A percentile compares a stretch with the other conserved stretches of the same genome.
Conservation (phyloP, 2,888 invertebrate species). For the Cancer borealis region DNA sequence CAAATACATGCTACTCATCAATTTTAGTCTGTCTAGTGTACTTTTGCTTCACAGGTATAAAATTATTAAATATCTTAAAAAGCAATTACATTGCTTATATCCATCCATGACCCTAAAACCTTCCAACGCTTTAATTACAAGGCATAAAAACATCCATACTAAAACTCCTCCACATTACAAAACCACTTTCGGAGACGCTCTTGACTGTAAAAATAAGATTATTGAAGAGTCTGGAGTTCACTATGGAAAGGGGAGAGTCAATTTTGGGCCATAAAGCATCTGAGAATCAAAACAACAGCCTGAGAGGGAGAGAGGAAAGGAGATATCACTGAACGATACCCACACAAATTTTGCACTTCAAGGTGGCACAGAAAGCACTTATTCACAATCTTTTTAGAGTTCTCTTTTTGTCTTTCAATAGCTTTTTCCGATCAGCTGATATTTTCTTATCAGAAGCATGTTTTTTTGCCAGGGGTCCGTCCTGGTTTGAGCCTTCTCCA, state of each 20-base stretch:
- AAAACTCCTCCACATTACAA: slow-evolving; percentile 13
- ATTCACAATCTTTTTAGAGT: slow-evolving; percentile 76
- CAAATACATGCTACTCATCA: slow-evolving; percentile 36
- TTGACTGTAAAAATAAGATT: slow-evolving; percentile 49
- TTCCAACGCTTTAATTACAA: background rate
- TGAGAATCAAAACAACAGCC: slow-evolving; percentile 48
- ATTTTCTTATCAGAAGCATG: slow-evolving; percentile 90
- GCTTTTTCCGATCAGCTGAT: slow-evolving; percentile 81
- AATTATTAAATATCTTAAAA: slow-evolving; percentile 28
- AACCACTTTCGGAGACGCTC: slow-evolving; percentile 14
- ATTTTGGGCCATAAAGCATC: slow-evolving; percentile 1
- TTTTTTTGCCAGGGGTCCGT: slow-evolving; percentile 90
- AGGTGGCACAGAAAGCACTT: slow-evolving; percentile 59
- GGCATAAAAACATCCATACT: slow-evolving; percentile 46
- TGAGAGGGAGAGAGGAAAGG: slow-evolving; percentile 62
- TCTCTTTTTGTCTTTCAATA: slow-evolving; percentile 76
- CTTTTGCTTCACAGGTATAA: slow-evolving; percentile 13
- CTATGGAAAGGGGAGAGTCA: background rate
- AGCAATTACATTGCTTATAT: slow-evolving; percentile 50
- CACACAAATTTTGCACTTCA: slow-evolving; percentile 61
- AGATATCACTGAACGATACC: slow-evolving; percentile 62
- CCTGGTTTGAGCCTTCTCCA: slow-evolving; percentile 79
- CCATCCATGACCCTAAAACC: slow-evolving; percentile 29
- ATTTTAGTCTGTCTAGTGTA: slow-evolving; percentile 34
- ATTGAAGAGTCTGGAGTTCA: slow-evolving; percentile 38